Percentiles rank a stretch among this genome's conserved stretches.
These are phyloP conservation scores for Panulirus ornatus DNA, from an alignment of 1,140 invertebrate species.

Conservation along the genomic window DNA sequence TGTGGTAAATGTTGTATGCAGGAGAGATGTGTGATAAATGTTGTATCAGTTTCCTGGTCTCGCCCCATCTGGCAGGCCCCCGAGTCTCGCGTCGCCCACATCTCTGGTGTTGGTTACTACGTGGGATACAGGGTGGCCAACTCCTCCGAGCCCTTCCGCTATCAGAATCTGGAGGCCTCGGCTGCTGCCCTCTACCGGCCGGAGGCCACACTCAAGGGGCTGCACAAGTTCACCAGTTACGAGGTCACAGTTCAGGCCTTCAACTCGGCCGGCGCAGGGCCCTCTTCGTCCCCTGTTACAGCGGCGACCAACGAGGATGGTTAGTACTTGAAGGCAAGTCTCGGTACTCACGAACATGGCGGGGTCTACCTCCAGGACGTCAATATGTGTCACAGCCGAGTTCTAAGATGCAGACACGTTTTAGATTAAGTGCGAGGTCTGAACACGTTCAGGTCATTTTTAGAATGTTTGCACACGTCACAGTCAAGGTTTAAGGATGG, in stretches of 20 bases:
- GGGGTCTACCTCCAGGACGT: too few relatives aligned
- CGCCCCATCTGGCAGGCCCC: slow-evolving; percentile 35
- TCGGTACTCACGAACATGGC: too few relatives aligned
- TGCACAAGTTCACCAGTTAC: slow-evolving; percentile 79
- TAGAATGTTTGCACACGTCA: too few relatives aligned
- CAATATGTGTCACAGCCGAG: too few relatives aligned
- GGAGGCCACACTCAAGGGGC: slow-evolving; percentile 60
- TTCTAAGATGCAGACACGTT: too few relatives aligned
- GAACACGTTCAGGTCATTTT: too few relatives aligned
- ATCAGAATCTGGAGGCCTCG: slow-evolving; percentile 76
- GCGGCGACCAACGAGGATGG: slow-evolving; percentile 68
- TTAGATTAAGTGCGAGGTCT: too few relatives aligned
- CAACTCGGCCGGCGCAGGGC: slow-evolving; percentile 76
- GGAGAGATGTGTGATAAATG: too few relatives aligned
- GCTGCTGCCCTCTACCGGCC: slow-evolving; percentile 60
- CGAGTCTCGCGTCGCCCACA: slow-evolving; percentile 24
- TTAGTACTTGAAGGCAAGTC: too few relatives aligned
- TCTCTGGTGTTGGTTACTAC: slow-evolving; percentile 78
- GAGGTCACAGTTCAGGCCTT: slow-evolving; percentile 80
- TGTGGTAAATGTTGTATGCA: too few relatives aligned
- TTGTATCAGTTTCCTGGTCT: too few relatives aligned
- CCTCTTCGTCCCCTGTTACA: slow-evolving; percentile 36
- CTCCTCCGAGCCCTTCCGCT: slow-evolving; percentile 77
- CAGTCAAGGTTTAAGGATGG: too few relatives aligned
- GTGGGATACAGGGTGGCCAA: slow-evolving; percentile 79